Evolutionary conservation across 92 coral and sea anemone species (phyloP).

Genomic region (Heliopora coerulea): DNA sequence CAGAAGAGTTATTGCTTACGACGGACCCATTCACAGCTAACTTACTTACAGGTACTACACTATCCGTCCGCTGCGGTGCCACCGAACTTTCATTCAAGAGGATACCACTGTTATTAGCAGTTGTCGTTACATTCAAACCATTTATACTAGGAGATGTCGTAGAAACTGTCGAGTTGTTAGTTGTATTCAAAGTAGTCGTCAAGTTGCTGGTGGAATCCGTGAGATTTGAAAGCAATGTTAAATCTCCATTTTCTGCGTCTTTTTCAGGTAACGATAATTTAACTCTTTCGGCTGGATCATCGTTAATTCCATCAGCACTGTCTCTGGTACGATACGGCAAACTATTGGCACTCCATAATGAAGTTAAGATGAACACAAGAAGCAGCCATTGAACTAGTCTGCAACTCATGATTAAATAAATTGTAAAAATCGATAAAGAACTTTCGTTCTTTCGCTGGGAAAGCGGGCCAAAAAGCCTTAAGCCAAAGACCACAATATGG

Average conservation of each 20-base stretch:
- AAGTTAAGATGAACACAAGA: neutral
- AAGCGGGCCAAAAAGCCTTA: slow-evolving; percentile 37
- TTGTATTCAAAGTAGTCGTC: slow-evolving; percentile 56
- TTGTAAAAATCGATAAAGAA: neutral
- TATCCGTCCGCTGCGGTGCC: too few species aligned
- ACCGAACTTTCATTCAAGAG: neutral
- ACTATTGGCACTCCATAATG: slow-evolving; percentile 18
- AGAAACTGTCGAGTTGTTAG: slow-evolving; percentile 34
- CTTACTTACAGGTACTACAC: too few species aligned
- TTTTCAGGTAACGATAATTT: slow-evolving; percentile 30
- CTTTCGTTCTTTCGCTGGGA: slow-evolving; percentile 28
- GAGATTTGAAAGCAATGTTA: slow-evolving; percentile 60
- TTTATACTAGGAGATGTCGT: slow-evolving; percentile 45
- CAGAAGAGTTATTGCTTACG: too few species aligned
- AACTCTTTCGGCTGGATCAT: slow-evolving; percentile 42
- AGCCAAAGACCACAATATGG: neutral
- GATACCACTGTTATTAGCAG: too few species aligned
- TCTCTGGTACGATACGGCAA: slow-evolving; percentile 21
- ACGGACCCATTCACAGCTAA: too few species aligned
- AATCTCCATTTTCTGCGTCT: slow-evolving; percentile 61
- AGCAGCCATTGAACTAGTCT: slow-evolving; percentile 13
- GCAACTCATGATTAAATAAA: neutral
- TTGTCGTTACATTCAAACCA: too few species aligned
- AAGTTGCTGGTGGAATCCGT: slow-evolving; percentile 44
- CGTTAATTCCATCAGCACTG: neutral